Evolutionary conservation across 2,888 invertebrate genomes (phyloP).

Genomic region (Cryptus armator): DNA sequence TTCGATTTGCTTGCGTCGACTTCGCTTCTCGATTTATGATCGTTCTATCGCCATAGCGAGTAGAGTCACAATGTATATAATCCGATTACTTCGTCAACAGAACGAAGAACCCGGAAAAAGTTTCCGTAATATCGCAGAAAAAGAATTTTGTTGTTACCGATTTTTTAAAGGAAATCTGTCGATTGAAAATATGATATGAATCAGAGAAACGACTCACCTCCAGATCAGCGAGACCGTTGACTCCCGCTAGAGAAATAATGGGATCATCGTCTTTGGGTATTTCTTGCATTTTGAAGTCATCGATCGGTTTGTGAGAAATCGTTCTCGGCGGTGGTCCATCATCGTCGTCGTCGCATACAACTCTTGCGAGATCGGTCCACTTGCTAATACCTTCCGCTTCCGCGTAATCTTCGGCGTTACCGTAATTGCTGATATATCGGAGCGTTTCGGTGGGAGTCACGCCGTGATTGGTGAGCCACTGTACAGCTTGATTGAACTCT

Average conservation of each 20-base stretch:
- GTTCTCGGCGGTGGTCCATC: conserved; percentile 78
- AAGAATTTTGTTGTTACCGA: too few relatives aligned
- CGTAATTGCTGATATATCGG: conserved; percentile 75
- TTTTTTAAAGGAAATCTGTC: too few relatives aligned
- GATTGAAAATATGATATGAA: not conserved
- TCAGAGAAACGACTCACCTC: conserved; percentile 42
- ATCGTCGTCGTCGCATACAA: conserved; percentile 78
- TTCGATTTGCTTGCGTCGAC: too few relatives aligned
- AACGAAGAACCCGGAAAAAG: too few relatives aligned
- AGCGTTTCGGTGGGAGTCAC: conserved; percentile 86
- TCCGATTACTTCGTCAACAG: too few relatives aligned
- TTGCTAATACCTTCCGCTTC: conserved; percentile 75
- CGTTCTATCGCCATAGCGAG: too few relatives aligned
- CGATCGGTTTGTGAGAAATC: conserved; percentile 65
- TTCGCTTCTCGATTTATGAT: too few relatives aligned
- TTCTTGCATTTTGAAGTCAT: conserved; percentile 66
- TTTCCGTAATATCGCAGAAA: too few relatives aligned
- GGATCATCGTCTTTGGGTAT: conserved; percentile 64
- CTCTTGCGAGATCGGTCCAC: conserved; percentile 83
- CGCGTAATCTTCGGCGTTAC: conserved; percentile 74
- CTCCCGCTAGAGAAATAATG: conserved; percentile 9
- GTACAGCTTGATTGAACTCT: conserved; percentile 89
- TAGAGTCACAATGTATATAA: too few relatives aligned
- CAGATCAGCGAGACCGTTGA: conserved; percentile 52
- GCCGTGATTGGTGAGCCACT: conserved; percentile 88